Percentiles rank a stretch among this genome's conserved stretches.
These are phyloP conservation scores for Agonopterix arenella DNA, from an alignment of 2,888 invertebrate genomes.

Conservation along the genomic window DNA sequence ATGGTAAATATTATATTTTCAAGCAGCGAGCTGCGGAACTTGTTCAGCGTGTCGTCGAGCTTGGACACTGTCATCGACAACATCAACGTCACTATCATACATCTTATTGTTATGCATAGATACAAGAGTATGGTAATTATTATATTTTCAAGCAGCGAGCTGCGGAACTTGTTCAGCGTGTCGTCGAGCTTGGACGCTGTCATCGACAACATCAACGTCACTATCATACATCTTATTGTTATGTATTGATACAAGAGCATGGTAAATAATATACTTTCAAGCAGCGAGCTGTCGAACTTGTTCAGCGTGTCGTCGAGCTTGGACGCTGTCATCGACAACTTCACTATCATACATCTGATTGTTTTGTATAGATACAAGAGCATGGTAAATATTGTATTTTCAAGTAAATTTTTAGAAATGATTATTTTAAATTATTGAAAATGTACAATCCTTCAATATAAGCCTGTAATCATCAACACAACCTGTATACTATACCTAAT, in stretches of 20 bases:
- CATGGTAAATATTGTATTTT: constrained; percentile 30
- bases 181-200: constrained; percentile 35
- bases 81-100: constrained; percentile 41
- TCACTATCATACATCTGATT: constrained; percentile 44
- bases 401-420: too few relatives aligned
- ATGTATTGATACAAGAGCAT: constrained; percentile 47
- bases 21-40: constrained; percentile 39
- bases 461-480: too few relatives aligned
- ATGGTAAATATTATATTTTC: constrained; percentile 12
- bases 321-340: constrained; percentile 36
- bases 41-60: constrained; percentile 27
- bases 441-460: too few relatives aligned
- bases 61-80: constrained; percentile 40
- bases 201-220: constrained; percentile 37
- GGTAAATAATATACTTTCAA: constrained; percentile 24
- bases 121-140: constrained; percentile 44
- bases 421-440: too few relatives aligned
- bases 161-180: constrained; percentile 38
- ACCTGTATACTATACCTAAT: too few relatives aligned
- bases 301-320: constrained; percentile 30
- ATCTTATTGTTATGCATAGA: constrained; percentile 44
- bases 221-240: constrained; percentile 41
- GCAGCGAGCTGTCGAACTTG: constrained; percentile 41
- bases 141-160: constrained; percentile 21
- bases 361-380: constrained; percentile 46